Conservation (phyloP, 2,797 vertebrate genomes). For the Carapus acus region DNA sequence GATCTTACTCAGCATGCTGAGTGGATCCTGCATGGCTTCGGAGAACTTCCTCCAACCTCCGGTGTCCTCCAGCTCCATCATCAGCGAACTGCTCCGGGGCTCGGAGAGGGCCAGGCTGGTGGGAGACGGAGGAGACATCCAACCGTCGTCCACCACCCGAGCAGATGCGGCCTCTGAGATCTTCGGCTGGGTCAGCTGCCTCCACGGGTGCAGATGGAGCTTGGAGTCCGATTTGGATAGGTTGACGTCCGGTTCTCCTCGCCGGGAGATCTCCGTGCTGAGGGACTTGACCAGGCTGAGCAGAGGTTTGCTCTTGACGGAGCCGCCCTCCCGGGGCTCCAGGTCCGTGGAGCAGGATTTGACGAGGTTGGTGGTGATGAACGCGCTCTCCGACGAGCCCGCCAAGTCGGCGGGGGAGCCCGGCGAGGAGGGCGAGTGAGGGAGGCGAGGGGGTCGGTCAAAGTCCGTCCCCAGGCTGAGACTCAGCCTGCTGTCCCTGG, state of each 20-base stretch:
- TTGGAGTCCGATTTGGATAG: conserved; percentile 78
- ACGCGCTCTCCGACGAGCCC: conserved; percentile 33
- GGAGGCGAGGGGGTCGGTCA: conserved; percentile 44
- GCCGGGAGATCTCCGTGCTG: conserved; percentile 74
- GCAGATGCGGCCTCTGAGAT: conserved; percentile 39
- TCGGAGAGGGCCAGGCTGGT: conserved; percentile 60
- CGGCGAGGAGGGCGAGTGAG: conserved; percentile 62
- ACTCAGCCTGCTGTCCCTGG: conserved; percentile 26
- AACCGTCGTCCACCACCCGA: conserved; percentile 22
- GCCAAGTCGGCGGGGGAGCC: conserved; percentile 64
- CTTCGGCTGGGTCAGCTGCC: conserved; percentile 66
- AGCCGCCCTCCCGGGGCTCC: conserved; percentile 57
- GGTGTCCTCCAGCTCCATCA: conserved; percentile 78
- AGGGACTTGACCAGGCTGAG: conserved; percentile 77
- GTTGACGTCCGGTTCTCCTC: conserved; percentile 69
- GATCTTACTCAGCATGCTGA: conserved; percentile 81
- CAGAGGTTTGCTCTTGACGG: conserved; percentile 58
- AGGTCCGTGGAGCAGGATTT: conserved; percentile 74
- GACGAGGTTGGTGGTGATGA: conserved; percentile 62
- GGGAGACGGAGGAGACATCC: conserved; percentile 23
- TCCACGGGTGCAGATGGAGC: conserved; percentile 74
- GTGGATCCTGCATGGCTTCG: conserved; percentile 80
- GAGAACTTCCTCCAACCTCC: conserved; percentile 77
- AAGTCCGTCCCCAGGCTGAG: conserved; percentile 50
- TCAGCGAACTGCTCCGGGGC: conserved; percentile 70